Percentiles rank a stretch among this genome's conserved stretches.
These are phyloP conservation scores for Hydrolagus colliei DNA, from an alignment of 2,797 vertebrate species.

Conservation along the genomic window DNA sequence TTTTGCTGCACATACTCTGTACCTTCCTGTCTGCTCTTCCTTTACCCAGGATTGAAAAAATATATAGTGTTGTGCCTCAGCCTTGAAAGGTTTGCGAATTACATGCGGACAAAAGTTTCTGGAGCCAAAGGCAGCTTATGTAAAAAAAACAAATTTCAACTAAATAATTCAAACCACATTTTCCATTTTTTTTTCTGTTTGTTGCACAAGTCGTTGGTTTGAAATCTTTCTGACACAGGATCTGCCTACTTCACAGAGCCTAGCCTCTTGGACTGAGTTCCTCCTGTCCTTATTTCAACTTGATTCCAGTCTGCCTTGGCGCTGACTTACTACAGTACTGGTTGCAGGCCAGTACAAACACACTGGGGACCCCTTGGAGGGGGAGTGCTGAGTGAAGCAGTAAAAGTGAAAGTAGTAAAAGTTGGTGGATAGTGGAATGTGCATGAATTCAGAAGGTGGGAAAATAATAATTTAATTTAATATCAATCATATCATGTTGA, in stretches of 20 bases:
- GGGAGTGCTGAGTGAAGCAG: not conserved
- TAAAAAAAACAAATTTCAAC: slow-evolving; percentile 13
- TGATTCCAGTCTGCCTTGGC: slow-evolving; percentile 39
- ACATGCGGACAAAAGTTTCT: not conserved
- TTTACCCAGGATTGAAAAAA: not conserved
- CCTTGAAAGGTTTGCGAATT: not conserved
- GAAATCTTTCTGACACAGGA: slow-evolving; percentile 37
- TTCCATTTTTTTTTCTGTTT: slow-evolving; percentile 24
- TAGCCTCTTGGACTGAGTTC: slow-evolving; percentile 39
- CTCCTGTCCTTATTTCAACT: slow-evolving; percentile 46
- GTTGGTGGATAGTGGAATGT: not conserved
- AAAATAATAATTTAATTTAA: no score
- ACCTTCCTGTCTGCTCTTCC: not conserved
- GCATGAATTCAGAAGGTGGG: no score
- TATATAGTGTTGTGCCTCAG: not conserved
- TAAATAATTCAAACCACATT: slow-evolving; percentile 31
- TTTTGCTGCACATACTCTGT: not conserved
- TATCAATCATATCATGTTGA: no score
- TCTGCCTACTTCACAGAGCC: slow-evolving; percentile 42
- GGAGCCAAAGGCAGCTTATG: not conserved
- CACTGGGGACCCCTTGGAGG: slow-evolving; percentile 38
- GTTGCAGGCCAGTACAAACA: slow-evolving; percentile 39
- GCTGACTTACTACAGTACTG: slow-evolving; percentile 32
- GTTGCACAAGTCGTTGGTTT: slow-evolving; percentile 20
- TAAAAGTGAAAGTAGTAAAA: not conserved